A percentile compares a stretch with the other conserved stretches of the same genome.
Evolutionary conservation across 2,113 vertebrate species (phyloP).

Genomic region (Ovis canadensis): DNA sequence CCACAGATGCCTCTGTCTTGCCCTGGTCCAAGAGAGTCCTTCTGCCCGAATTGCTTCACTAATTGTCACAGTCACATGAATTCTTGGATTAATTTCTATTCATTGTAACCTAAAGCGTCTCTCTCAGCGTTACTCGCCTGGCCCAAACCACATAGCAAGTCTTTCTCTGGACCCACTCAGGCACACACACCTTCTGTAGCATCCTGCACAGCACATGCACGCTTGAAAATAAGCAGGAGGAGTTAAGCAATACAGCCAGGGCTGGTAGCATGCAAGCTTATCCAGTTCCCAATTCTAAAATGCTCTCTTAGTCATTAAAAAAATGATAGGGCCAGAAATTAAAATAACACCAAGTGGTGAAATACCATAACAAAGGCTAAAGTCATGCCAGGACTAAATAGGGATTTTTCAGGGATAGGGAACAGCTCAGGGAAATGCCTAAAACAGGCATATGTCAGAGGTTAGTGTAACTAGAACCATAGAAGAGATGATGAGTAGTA

Average conservation of each 20-base stretch:
- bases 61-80: neutral
- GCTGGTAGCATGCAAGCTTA: neutral
- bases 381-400: neutral
- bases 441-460: neutral
- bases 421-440: neutral
- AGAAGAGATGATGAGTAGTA: neutral
- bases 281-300: neutral
- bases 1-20: neutral
- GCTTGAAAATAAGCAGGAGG: neutral
- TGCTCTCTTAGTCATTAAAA: neutral
- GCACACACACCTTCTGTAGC: neutral
- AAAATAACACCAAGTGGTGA: neutral
- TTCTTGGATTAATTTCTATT: neutral
- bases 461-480: rapidly evolving
- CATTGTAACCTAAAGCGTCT: neutral
- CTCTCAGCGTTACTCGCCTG: neutral
- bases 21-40: neutral
- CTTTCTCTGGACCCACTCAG: neutral
- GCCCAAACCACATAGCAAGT: rapidly evolving
- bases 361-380: neutral
- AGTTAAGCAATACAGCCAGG: rapidly evolving
- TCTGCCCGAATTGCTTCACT: neutral
- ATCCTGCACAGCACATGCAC: neutral
- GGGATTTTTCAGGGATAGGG: neutral
- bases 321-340: neutral